Evolutionary conservation across 2,797 vertebrate genomes (phyloP).

Genomic region (Serranus cabrilla): DNA sequence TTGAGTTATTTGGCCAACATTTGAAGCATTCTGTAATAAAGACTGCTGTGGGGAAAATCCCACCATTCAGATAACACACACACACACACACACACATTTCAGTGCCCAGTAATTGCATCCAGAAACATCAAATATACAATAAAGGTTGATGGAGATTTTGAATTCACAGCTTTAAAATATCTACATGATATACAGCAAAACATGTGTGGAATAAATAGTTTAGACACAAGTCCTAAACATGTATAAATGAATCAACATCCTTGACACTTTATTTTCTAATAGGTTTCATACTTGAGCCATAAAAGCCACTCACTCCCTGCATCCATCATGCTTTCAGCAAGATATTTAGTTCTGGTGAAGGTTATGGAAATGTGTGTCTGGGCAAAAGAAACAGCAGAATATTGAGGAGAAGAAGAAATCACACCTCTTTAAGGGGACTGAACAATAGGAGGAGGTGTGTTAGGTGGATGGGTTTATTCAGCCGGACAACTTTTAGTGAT

Average conservation of each 20-base stretch:
- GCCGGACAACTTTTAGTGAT: background rate
- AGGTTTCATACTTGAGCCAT: conserved; percentile 40
- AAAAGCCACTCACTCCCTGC: conserved; percentile 65
- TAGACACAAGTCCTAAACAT: conserved; percentile 6
- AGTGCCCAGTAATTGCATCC: background rate
- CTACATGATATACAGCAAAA: background rate
- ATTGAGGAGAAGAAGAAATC: conserved; percentile 52
- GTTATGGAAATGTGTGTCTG: conserved; percentile 1
- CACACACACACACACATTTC: background rate
- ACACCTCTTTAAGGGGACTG: conserved; percentile 28
- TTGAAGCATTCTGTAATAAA: background rate
- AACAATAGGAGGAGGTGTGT: conserved; percentile 13
- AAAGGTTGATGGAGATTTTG: background rate
- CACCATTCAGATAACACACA: background rate
- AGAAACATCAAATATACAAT: background rate
- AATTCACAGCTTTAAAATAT: background rate
- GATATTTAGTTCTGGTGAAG: conserved; percentile 46
- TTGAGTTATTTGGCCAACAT: background rate
- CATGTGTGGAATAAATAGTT: conserved; percentile 49
- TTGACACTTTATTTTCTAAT: conserved; percentile 59
- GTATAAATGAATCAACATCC: conserved; percentile 50
- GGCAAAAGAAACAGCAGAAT: conserved; percentile 57
- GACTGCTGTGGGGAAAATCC: background rate
- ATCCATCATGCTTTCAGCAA: conserved; percentile 74
- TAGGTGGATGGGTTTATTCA: background rate